Base-by-base conservation (phyloP, 2,888 invertebrate species). In the Halocaridina rubra region DNA sequence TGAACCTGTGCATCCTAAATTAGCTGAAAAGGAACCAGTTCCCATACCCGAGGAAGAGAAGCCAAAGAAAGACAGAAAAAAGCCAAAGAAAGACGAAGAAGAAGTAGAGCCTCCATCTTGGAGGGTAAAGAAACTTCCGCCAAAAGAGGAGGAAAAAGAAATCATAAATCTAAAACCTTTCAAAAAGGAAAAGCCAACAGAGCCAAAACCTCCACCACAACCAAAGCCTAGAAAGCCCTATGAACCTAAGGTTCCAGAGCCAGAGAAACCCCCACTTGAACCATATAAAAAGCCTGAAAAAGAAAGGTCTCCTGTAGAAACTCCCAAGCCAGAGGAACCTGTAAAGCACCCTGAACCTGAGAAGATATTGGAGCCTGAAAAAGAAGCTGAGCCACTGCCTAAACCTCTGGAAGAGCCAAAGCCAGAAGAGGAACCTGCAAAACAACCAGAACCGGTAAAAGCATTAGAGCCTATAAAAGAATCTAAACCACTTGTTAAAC, bases 171-270 rank as follows among this genome's bases (percentile, higher is more conserved):
- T 82, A 13, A 82, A 82, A 57, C 81, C 81, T n/a, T 82, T 82
- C 64, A 82, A 82, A 22, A 77, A 82, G 59, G 81, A 82, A 3
- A 82, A 82, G 32, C 81, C 77, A 24, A 32, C 69, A 13, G 81
- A 82, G 29, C 81, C 81, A n/a, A 77, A 82, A 32, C 81, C 81
- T 24, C 69, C 53, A 22, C 82, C 82, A 30, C 53, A 82, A n/a
- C 46, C 27, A n/a, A 82, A 77, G 33, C 39, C 53, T 69, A 57
- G 82, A 16, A 77, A 82, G 30, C 82, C 82, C 13, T 82, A 82
- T 61, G 82, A 82, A 22, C 82, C 82, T 2, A 53, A 77, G 64
- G 77, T 78, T 30, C 82, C 78, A 39, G 82, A 84, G 22, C 82
- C 82, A 8, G 82, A 84, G 64, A 72, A 33, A 24, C 24, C 72